Percentiles rank a stretch among this genome's conserved stretches.
Evolutionary conservation across 2,113 vertebrate genomes (phyloP).

Genomic region (Ptilorrhoa leucosticta): DNA sequence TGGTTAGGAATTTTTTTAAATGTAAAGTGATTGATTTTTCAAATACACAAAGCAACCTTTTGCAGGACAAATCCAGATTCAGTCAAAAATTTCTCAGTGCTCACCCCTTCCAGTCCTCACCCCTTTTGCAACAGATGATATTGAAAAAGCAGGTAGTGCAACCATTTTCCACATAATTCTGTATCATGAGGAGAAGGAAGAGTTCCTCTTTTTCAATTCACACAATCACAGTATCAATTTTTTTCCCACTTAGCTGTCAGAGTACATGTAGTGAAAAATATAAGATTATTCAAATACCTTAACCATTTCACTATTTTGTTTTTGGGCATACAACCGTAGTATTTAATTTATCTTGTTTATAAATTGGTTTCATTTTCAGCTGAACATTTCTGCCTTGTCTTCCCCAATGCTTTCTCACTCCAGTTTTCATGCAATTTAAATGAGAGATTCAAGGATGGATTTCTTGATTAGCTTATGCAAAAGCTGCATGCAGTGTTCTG

Average conservation of each 20-base stretch:
- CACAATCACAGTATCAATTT: neutral
- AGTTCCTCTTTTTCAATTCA: neutral
- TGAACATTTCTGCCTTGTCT: neutral
- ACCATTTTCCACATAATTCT: neutral
- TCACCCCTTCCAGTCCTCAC: neutral
- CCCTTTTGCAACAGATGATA: neutral
- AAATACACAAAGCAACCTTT: neutral
- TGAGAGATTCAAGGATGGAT: neutral
- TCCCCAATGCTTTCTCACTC: neutral
- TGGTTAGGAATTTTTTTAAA: neutral
- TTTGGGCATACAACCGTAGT: neutral
- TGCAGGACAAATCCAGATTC: neutral
- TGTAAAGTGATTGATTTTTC: neutral
- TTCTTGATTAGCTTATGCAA: conserved; percentile 29
- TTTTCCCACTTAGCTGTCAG: neutral
- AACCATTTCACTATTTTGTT: neutral
- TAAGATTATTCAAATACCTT: neutral
- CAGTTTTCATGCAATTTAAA: conserved; percentile 25
- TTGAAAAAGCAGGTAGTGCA: neutral
- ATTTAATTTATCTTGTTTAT: neutral
- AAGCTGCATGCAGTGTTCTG: neutral
- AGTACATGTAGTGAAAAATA: neutral
- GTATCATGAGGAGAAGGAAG: neutral
- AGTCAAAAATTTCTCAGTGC: neutral
- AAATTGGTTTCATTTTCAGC: neutral